Evolutionary conservation across 23 tunicate genomes (phyloP).

Genomic region (Oikopleura vanhoeffeni): DNA sequence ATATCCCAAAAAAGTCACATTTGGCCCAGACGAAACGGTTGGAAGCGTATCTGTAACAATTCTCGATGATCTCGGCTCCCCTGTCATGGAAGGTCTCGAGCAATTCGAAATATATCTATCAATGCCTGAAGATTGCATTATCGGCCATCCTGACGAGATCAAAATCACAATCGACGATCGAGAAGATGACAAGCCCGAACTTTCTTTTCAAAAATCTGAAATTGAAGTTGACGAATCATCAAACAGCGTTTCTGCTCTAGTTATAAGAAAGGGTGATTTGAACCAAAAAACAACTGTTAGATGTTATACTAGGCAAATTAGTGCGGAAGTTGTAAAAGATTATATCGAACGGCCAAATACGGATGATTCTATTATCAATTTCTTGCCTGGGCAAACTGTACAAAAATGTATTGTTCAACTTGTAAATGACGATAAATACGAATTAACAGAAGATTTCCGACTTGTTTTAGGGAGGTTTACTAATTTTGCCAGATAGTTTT

Average conservation of each 20-base stretch:
- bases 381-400: constrained; percentile 36
- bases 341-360: constrained; percentile 89
- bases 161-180: constrained; percentile 29
- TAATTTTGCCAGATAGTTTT: too few relatives aligned
- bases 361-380: constrained; percentile 40
- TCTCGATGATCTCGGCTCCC: constrained; percentile 76
- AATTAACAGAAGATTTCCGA: constrained; percentile 62
- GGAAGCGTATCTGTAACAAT: constrained; percentile 40
- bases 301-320: constrained; percentile 82
- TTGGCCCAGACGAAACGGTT: constrained; percentile 62
- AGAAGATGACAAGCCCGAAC: background rate
- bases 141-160: constrained; percentile 48
- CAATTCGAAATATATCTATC: constrained; percentile 49
- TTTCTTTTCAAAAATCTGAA: constrained; percentile 24
- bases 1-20: too few relatives aligned
- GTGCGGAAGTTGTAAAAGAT: constrained; percentile 74
- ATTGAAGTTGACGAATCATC: constrained; percentile 51
- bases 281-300: constrained; percentile 47
- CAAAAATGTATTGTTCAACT: constrained; percentile 17
- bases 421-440: constrained; percentile 47
- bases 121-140: constrained; percentile 49
- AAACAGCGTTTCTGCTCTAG: constrained; percentile 25
- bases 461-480: too few relatives aligned
- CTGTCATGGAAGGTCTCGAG: constrained; percentile 67
- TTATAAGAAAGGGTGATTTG: constrained; percentile 69